Base-by-base conservation (phyloP, 2,888 invertebrate genomes). In the Ophioninae sp. region DNA sequence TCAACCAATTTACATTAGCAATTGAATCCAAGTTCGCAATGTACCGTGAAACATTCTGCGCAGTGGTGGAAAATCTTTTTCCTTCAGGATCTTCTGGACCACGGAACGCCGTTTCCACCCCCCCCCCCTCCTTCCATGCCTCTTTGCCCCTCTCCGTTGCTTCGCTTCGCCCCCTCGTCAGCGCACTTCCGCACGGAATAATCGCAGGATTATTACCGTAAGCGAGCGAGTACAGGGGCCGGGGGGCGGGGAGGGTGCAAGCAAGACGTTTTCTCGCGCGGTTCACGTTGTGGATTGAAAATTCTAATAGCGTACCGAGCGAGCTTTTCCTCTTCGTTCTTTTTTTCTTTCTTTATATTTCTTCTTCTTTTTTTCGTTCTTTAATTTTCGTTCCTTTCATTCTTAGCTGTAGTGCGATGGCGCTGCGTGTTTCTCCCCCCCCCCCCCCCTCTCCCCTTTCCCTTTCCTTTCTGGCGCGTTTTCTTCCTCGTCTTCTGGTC, bases 161-260 rank as follows among this genome's bases (percentile, higher is more conserved):
- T 37, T 39, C 17, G 44, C 13, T 23, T n/a, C 58, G 58, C 51
- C 41, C 63, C 44, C 61, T 58, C 63, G 58, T 78, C 56, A 75
- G 71, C 64, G 82, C 74, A 79, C 80, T 82, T 79, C 73, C 75
- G 80, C 76, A 71, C 74, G 78, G 81, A 85, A 82, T 88, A 88
- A 88, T 88, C 87, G 88, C 84, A 84, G 85, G 85, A 88, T 88
- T 87, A 89, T 88, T 86, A 86, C 82, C 83, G 85, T 85, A 81
- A 82, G 72, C 78, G 75, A n/a, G 51, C 44, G 69, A 23, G 72
- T 30, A 51, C 58, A 22, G 59, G 41, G 59, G n/a, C n/a, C n/a
- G n/a, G n/a, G n/a, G n/a, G n/a, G n/a, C n/a, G n/a, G n/a, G n/a
- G n/a, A 22, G 59, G 41, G 59, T 2, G 30, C 30, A 30, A 81